Evolutionary conservation across 2,888 invertebrate genomes (phyloP).

Genomic region (Rhimphoctona megacephalus): DNA sequence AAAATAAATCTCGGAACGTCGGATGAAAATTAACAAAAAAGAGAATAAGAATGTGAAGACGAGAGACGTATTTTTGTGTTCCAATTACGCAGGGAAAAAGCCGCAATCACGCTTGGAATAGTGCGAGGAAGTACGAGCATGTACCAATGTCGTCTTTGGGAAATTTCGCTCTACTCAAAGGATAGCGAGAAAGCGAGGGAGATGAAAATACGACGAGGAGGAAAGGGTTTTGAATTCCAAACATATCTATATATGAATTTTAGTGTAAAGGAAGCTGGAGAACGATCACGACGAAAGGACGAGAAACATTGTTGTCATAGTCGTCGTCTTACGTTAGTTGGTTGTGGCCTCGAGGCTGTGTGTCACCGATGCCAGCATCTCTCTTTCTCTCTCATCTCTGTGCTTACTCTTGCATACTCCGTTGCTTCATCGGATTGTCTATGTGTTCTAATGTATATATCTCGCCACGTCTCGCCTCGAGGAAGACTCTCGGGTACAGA

Average conservation of each 20-base stretch:
- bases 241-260: constrained; percentile 14
- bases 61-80: constrained; percentile 43
- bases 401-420: constrained; percentile 20
- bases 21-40: constrained; percentile 2
- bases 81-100: constrained; percentile 54
- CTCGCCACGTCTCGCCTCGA: constrained; percentile 38
- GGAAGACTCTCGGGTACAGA: constrained; percentile 42
- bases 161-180: constrained; percentile 29
- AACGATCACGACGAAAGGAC: constrained; percentile 50
- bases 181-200: background rate
- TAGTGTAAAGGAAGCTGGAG: constrained; percentile 38
- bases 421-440: constrained; percentile 12
- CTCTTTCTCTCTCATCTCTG: constrained; percentile 4
- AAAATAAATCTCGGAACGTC: background rate
- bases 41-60: constrained; percentile 6
- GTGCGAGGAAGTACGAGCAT: constrained; percentile 16
- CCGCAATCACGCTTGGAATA: constrained; percentile 53
- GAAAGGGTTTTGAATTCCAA: background rate
- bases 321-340: constrained; percentile 27
- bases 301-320: constrained; percentile 47
- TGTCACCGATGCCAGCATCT: constrained; percentile 61
- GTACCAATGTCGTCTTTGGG: constrained; percentile 29
- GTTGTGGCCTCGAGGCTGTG: constrained; percentile 57
- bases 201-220: background rate
- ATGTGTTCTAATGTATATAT: constrained; percentile 16